A percentile compares a stretch with the other conserved stretches of the same genome.
Conservation (phyloP, 2,888 invertebrate species). For the Cheiracanthium punctorium region DNA sequence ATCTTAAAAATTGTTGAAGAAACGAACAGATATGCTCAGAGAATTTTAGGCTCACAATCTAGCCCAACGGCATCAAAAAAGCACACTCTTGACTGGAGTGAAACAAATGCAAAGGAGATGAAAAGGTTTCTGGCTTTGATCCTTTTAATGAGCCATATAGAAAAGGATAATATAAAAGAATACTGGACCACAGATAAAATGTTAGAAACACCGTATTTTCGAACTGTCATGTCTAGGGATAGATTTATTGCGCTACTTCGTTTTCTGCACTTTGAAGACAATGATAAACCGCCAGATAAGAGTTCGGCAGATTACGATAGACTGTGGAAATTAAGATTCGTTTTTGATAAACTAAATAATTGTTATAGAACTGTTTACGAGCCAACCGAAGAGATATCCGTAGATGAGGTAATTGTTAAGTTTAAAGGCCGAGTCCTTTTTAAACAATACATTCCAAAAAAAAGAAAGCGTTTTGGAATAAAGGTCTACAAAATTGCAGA, state of each 20-base stretch:
- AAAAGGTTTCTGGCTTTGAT: too few relatives aligned
- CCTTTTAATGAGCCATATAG: too few relatives aligned
- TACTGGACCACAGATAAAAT: conserved; percentile 21
- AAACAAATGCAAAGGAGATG: too few relatives aligned
- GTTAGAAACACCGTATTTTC: conserved; percentile 19
- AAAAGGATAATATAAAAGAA: not conserved
- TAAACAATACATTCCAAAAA: conserved; percentile 35
- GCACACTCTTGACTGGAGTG: too few relatives aligned
- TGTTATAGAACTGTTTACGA: conserved; percentile 1
- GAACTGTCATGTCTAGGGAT: conserved; percentile 5
- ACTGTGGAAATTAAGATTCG: conserved; percentile 17
- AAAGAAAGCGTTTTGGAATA: conserved; percentile 10
- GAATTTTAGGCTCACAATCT: too few relatives aligned
- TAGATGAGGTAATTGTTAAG: conserved; percentile 32
- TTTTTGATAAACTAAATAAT: conserved; percentile 20
- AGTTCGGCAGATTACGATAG: not conserved
- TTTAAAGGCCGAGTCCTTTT: conserved; percentile 23
- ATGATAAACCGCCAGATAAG: not conserved
- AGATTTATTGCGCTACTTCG: not conserved
- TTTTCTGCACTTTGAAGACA: conserved; percentile 36
- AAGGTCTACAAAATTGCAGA: conserved; percentile 30
- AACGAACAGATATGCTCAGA: too few relatives aligned
- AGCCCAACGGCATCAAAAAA: too few relatives aligned
- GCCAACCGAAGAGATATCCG: conserved; percentile 4
- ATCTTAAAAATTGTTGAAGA: too few relatives aligned